phyloP scores from a whole-genome alignment of 2,797 vertebrate species.

The Scarus forsteni region DNA sequence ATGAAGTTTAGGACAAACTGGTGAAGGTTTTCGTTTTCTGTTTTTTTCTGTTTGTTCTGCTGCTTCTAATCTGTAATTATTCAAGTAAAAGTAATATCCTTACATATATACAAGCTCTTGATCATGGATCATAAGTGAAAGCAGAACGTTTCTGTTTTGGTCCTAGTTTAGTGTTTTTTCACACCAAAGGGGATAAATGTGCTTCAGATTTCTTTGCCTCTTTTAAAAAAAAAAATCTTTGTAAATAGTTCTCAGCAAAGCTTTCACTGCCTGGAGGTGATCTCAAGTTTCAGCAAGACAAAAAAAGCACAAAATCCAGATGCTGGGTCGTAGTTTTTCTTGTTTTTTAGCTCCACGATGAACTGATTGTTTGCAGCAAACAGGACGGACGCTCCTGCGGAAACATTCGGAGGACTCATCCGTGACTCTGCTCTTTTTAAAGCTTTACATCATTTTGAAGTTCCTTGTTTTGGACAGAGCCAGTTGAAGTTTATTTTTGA shows the following conservation, averaged over 20 bases:
- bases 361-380: not conserved
- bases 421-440: slow-evolving; percentile 15
- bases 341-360: not conserved
- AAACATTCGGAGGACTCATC: not conserved
- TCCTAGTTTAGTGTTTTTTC: slow-evolving; percentile 45
- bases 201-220: slow-evolving; percentile 58
- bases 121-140: too few relatives aligned
- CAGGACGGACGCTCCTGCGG: not conserved
- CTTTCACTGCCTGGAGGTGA: slow-evolving; percentile 1
- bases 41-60: too few relatives aligned
- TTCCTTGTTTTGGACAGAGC: not conserved
- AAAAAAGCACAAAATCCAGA: not conserved
- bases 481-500: slow-evolving; percentile 82
- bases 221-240: slow-evolving; percentile 35
- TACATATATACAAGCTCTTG: too few relatives aligned
- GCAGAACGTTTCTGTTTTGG: not conserved
- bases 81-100: too few relatives aligned
- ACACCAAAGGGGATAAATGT: slow-evolving; percentile 62
- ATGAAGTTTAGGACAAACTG: too few relatives aligned
- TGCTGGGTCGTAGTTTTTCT: slow-evolving; percentile 1
- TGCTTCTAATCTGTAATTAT: too few relatives aligned
- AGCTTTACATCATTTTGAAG: slow-evolving; percentile 7
- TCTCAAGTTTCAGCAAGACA: not conserved
- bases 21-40: too few relatives aligned
- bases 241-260: not conserved